Percentiles rank a stretch among this genome's conserved stretches.
These are phyloP conservation scores for Altica lythri DNA, from an alignment of 2,888 invertebrate genomes.

Conservation along the genomic window DNA sequence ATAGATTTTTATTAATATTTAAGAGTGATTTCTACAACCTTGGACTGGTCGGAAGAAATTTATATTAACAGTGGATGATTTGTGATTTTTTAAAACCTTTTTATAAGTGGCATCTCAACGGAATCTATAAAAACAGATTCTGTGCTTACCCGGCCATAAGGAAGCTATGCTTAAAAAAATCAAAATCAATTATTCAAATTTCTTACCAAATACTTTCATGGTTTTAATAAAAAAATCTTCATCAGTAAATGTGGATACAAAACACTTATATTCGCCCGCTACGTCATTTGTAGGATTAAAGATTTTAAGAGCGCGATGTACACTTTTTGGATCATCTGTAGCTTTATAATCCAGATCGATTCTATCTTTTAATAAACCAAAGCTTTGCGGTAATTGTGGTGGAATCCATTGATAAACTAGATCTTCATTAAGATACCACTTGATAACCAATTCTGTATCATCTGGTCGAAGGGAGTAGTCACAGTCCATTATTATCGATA, in stretches of 20 bases:
- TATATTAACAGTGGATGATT: too few relatives aligned
- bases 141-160: too few relatives aligned
- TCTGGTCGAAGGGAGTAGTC: constrained; percentile 68
- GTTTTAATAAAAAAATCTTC: constrained; percentile 68
- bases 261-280: constrained; percentile 75
- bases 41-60: too few relatives aligned
- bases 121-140: too few relatives aligned
- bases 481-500: constrained; percentile 70
- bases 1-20: too few relatives aligned
- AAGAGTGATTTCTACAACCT: too few relatives aligned
- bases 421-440: constrained; percentile 72
- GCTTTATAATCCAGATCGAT: constrained; percentile 69
- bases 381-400: constrained; percentile 68
- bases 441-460: constrained; percentile 72
- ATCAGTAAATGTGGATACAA: constrained; percentile 70
- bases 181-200: background rate
- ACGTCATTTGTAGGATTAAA: constrained; percentile 70
- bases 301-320: constrained; percentile 73
- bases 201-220: constrained; percentile 71
- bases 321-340: constrained; percentile 69
- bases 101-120: too few relatives aligned
- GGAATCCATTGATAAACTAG: constrained; percentile 84
- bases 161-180: too few relatives aligned
- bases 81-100: too few relatives aligned
- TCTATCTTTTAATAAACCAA: constrained; percentile 62